A percentile compares a stretch with the other conserved stretches of the same genome.
phyloP scores from a whole-genome alignment of 2,797 vertebrate species.

The Cirrhinus mrigala region DNA sequence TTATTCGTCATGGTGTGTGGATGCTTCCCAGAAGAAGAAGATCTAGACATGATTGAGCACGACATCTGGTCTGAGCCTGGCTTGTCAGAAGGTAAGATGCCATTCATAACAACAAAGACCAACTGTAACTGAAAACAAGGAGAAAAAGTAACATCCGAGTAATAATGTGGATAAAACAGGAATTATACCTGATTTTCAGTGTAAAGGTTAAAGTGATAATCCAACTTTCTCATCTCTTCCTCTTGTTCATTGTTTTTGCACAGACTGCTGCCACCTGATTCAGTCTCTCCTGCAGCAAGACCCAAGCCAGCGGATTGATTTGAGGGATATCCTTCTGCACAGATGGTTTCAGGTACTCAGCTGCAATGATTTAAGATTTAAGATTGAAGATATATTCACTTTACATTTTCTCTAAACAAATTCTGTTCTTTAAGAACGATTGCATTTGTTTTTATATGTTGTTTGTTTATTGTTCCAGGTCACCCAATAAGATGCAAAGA shows the following conservation, averaged over 20 bases:
- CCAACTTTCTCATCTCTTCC: too few relatives aligned
- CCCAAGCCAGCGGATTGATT: too few relatives aligned
- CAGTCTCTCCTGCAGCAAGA: too few relatives aligned
- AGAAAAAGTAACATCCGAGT: too few relatives aligned
- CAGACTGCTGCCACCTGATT: too few relatives aligned
- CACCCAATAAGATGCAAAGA: not conserved
- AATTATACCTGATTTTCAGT: not conserved
- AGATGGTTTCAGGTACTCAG: not conserved
- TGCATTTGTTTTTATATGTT: not conserved
- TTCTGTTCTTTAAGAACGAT: not conserved
- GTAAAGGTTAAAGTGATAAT: too few relatives aligned
- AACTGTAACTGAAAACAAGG: not conserved
- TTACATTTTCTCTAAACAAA: not conserved
- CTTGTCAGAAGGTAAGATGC: not conserved
- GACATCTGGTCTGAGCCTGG: not conserved
- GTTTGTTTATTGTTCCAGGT: not conserved
- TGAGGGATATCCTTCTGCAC: not conserved
- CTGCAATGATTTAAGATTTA: not conserved
- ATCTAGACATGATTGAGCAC: not conserved
- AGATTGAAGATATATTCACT: not conserved
- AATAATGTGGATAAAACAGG: not conserved
- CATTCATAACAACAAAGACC: not conserved
- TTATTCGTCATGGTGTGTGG: not conserved
- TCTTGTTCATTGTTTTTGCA: too few relatives aligned
- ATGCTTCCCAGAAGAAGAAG: not conserved